Evolutionary conservation across 2,113 vertebrate species (phyloP), one percentile per base, ranked within the genome.

Genomic region (Meriones unguiculatus): DNA sequence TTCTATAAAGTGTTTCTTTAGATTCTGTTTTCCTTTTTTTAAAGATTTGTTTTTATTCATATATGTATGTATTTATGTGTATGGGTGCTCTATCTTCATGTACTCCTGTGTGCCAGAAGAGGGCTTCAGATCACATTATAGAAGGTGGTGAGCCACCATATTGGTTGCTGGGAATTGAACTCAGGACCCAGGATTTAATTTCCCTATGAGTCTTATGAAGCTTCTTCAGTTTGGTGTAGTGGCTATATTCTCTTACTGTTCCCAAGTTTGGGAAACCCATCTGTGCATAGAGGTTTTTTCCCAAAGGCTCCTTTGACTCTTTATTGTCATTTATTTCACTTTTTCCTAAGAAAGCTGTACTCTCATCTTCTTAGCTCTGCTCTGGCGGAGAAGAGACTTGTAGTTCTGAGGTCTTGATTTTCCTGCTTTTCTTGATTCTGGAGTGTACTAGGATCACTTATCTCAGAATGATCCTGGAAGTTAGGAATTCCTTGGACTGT

Each of bases 171-270:
- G 35, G 12, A n/a, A 72, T 72, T 20, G 70, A 72, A n/a, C 35
- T 73, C 18, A 73, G 70, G 70, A 73, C n/a, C 69, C 69, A 70
- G 69, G 32, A 15, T 15, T 70, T 6, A 32, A 73, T 38, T 73
- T 25, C 24, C 10, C 46, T 76, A 62, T 20, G 57, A 62, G 57
- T n/a, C 57, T 62, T 59, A 41, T 38, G 57, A 41, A 15, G 12
- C 81, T n/a, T 77, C 25, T 50, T 15, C 25, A 82, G 81, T 28
- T 50, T 18, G 99, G 99, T 46, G 99, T 99, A 62, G 98, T 97
- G 0, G 98, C 97, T 96, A 98, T 98, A 85, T 46, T 94, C 64
- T 97, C 84, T 95, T 84, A 20, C 32, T 92, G 96, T 97, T 99
- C 65, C 70, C 93, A 76, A 98, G 84, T 97, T 98, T 98, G 89